These are phyloP conservation scores for Venusia cambrica DNA, from an alignment of 2,888 invertebrate genomes.

Conservation along the genomic window DNA sequence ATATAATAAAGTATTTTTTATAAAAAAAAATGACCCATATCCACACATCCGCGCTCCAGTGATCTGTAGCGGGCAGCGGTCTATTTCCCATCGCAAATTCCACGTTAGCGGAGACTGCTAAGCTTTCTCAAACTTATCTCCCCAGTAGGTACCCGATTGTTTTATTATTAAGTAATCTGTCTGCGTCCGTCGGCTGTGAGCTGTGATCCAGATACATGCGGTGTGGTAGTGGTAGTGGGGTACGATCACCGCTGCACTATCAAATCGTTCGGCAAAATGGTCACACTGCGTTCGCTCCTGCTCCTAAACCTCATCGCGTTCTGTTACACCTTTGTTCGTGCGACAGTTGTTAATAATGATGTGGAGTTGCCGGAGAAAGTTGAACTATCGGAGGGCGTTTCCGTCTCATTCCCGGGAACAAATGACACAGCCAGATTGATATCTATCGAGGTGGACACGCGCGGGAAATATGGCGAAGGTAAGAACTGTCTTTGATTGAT, in stretches of 20 bases:
- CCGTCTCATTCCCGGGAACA: conserved; percentile 50
- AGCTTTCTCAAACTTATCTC: conserved; percentile 15
- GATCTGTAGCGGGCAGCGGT: conserved; percentile 20
- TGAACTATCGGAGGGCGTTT: conserved; percentile 60
- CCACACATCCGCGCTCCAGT: conserved; percentile 13
- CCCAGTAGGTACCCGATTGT: conserved; percentile 6
- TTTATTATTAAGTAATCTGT: conserved; percentile 9
- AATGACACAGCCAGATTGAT: conserved; percentile 46
- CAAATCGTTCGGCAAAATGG: conserved; percentile 56
- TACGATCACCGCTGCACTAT: conserved; percentile 37
- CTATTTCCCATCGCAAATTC: conserved; percentile 23
- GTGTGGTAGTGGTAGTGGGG: conserved; percentile 40
- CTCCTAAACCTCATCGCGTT: conserved; percentile 38
- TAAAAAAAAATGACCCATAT: not conserved
- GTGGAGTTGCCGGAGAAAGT: conserved; percentile 42
- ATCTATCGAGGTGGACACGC: conserved; percentile 58
- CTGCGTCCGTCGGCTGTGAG: conserved; percentile 4
- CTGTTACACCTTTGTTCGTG: conserved; percentile 31
- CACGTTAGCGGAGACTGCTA: conserved; percentile 24
- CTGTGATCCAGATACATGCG: conserved; percentile 25
- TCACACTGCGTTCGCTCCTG: conserved; percentile 45
- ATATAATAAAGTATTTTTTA: no score
- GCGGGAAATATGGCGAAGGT: conserved; percentile 51
- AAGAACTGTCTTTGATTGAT: conserved; percentile 22
- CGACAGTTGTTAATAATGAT: conserved; percentile 27